phyloP scores from a whole-genome alignment of 2,113 vertebrate genomes.

The Turdus rufiventris region DNA sequence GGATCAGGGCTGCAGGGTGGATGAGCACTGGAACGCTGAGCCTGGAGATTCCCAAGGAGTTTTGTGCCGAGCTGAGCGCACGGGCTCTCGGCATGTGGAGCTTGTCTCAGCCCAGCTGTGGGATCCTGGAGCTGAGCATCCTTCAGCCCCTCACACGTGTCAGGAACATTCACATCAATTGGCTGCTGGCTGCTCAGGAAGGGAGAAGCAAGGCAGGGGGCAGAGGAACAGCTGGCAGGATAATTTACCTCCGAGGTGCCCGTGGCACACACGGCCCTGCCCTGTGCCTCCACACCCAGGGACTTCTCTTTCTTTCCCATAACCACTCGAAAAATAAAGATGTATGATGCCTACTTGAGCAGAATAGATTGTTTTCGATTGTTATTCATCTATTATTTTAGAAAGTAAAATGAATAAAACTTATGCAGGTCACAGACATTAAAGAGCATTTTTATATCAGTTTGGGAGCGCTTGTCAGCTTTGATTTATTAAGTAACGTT shows the following conservation, averaged over 20 bases:
- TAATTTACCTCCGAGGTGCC: neutral
- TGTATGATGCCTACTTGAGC: slow-evolving; percentile 2
- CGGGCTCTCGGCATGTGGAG: accelerated
- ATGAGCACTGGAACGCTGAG: neutral
- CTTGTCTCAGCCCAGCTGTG: neutral
- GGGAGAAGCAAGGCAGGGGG: neutral
- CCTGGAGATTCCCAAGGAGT: neutral
- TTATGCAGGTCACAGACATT: slow-evolving; percentile 75
- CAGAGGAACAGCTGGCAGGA: neutral
- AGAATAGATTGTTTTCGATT: slow-evolving; percentile 63
- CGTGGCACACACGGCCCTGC: neutral
- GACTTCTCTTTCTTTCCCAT: neutral
- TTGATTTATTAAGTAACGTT: slow-evolving; percentile 96
- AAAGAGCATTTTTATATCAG: slow-evolving; percentile 84
- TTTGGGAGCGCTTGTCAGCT: slow-evolving; percentile 87
- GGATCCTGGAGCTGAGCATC: neutral
- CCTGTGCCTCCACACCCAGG: neutral
- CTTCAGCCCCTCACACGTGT: neutral
- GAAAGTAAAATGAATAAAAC: slow-evolving; percentile 70
- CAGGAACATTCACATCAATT: neutral
- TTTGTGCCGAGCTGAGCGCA: accelerated
- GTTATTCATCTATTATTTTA: slow-evolving; percentile 69
- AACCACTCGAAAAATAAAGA: slow-evolving; percentile 52
- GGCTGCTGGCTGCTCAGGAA: neutral
- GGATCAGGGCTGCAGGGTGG: neutral